These are phyloP conservation scores for Diglossa brunneiventris DNA, from an alignment of 2,113 vertebrate species.

Conservation along the genomic window DNA sequence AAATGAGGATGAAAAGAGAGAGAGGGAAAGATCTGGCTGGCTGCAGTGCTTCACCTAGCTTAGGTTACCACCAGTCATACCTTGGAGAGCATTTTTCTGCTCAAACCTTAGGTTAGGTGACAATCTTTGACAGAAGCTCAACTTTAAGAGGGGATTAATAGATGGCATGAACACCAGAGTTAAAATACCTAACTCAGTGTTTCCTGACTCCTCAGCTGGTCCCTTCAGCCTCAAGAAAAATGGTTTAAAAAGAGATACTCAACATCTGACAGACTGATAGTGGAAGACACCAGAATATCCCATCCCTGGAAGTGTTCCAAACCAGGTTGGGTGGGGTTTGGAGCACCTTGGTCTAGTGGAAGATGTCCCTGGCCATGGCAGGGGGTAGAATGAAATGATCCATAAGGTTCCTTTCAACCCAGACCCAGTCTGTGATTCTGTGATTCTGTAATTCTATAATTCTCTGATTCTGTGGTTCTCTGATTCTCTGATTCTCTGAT, in stretches of 20 bases:
- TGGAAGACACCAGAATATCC: not conserved
- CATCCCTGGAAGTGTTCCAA: not conserved
- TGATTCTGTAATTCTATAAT: not conserved
- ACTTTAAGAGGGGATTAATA: not conserved
- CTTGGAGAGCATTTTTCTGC: not conserved
- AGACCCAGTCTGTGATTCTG: not conserved
- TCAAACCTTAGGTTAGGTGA: not conserved
- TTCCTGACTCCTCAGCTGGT: not conserved
- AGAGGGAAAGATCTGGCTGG: not conserved
- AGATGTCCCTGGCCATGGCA: not conserved
- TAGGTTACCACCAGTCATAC: not conserved
- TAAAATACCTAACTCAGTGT: not conserved
- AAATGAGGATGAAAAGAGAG: not conserved
- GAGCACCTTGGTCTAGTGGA: not conserved
- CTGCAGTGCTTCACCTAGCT: not conserved
- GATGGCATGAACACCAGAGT: not conserved
- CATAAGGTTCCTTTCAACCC: not conserved
- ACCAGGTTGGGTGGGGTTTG: rapidly evolving
- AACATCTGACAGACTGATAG: rapidly evolving
- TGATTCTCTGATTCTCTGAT: not conserved
- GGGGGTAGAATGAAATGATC: not conserved
- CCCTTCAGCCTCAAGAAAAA: not conserved
- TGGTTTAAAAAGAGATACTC: not conserved
- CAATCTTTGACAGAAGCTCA: not conserved
- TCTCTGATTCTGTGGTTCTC: not conserved